Evolutionary conservation across 1,140 invertebrate species (phyloP).

Genomic region (Lasaia peninsularis): DNA sequence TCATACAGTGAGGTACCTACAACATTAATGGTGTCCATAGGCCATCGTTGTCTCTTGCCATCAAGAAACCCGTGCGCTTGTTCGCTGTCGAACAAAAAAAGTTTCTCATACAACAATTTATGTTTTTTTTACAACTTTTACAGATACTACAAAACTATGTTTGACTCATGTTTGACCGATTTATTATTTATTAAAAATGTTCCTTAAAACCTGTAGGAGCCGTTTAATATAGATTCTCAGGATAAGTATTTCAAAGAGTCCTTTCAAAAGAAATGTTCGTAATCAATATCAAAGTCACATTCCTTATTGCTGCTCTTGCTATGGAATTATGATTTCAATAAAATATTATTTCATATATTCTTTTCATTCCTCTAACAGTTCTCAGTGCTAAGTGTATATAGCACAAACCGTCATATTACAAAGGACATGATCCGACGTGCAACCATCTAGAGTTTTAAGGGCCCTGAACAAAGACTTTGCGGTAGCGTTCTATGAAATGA

Average conservation of each 20-base stretch:
- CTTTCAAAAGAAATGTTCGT: constrained; percentile 9
- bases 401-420: neutral
- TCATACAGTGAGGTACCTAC: too few species aligned
- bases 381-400: neutral
- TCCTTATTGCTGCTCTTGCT: neutral
- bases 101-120: too few species aligned
- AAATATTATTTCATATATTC: neutral
- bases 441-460: neutral
- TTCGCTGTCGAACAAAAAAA: too few species aligned
- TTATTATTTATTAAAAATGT: neutral
- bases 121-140: too few species aligned
- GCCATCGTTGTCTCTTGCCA: too few species aligned
- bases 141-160: too few species aligned
- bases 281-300: constrained; percentile 3
- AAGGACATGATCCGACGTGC: constrained; percentile 4
- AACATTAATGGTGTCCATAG: too few species aligned
- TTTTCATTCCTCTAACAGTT: neutral
- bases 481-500: neutral
- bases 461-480: neutral
- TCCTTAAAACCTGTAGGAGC: neutral
- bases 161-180: too few species aligned
- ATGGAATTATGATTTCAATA: constrained; percentile 7
- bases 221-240: neutral
- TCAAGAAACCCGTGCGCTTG: too few species aligned
- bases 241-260: neutral